Evolutionary conservation across 2,113 vertebrate genomes (phyloP), one percentile per base, ranked within the genome.

Genomic region (Falcunculus frontatus): DNA sequence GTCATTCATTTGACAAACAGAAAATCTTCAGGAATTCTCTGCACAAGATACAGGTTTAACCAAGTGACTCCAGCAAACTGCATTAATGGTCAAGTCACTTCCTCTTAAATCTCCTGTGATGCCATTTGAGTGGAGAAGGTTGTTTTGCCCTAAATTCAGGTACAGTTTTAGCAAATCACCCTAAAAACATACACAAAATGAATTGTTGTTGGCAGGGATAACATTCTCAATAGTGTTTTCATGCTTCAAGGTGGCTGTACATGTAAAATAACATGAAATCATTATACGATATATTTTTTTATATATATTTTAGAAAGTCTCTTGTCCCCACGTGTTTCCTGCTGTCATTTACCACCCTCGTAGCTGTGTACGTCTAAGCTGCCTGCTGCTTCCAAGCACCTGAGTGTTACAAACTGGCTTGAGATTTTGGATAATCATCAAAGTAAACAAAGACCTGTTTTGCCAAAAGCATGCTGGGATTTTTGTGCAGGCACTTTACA

Each of bases 1-100:
- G 26, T 5, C 0, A 2, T 49, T 46, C 5, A 2, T 39, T 3
- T 39, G 55, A 35, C 55, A 16, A 16, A 35, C 11, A 52, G 39
- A 13, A 18, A 63, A 55, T 30, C 57, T 62, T 39, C 7, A 8
- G 25, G 44, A 65, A 49, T 69, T 55, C 79, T 60, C 42, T 75
- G 56, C 39, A 13, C n/a, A 44, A 81, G 22, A n/a, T 3, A n/a
- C 11, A 50, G 16, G 6, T 33, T 78, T 42, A 46, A 42, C 32
- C 11, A 30, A 63, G 39, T 6, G 13, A 75, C 33, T 84, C 62
- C 65, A 64, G 44, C 47, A 60, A 52, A 11, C 4, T 16, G 29
- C 46, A 42, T 21, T 11, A 37, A 30, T 30, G 63, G 12, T 41
- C 23, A 39, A 30, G 16, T 65, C 27, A 13, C 35, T 22, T 47